phyloP scores from a whole-genome alignment of 2,797 vertebrate species.

The Aldrovandia affinis region DNA sequence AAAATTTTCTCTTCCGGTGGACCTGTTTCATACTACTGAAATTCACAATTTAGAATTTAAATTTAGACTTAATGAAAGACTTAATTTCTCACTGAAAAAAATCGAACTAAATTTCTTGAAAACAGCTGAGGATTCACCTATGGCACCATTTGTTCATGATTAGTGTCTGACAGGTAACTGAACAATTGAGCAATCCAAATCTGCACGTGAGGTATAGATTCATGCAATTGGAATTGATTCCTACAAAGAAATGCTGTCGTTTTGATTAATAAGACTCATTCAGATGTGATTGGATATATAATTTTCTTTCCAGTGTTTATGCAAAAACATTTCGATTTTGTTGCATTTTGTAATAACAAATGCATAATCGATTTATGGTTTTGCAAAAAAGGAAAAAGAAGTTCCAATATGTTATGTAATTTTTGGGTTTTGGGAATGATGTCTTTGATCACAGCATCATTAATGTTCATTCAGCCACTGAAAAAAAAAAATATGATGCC shows the following conservation, averaged over 20 bases:
- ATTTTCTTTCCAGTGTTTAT: neutral
- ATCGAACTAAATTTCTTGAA: no score
- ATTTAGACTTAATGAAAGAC: no score
- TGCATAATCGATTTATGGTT: no score
- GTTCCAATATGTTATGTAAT: neutral
- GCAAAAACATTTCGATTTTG: neutral
- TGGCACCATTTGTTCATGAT: neutral
- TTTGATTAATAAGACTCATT: constrained; percentile 7
- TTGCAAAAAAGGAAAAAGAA: neutral
- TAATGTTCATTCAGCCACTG: neutral
- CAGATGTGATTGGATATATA: neutral
- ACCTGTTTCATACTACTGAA: no score
- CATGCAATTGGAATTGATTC: neutral
- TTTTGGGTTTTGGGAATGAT: no score
- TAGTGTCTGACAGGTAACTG: neutral
- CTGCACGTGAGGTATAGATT: neutral
- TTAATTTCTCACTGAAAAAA: no score
- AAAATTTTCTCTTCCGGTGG: no score
- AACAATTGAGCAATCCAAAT: neutral
- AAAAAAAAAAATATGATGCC: neutral
- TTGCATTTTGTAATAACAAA: no score
- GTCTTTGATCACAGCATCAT: neutral
- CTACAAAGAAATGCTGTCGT: neutral
- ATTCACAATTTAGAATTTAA: no score
- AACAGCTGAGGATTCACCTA: neutral